Evolutionary conservation across 1,140 invertebrate species (phyloP).

Genomic region (Cherax destructor): DNA sequence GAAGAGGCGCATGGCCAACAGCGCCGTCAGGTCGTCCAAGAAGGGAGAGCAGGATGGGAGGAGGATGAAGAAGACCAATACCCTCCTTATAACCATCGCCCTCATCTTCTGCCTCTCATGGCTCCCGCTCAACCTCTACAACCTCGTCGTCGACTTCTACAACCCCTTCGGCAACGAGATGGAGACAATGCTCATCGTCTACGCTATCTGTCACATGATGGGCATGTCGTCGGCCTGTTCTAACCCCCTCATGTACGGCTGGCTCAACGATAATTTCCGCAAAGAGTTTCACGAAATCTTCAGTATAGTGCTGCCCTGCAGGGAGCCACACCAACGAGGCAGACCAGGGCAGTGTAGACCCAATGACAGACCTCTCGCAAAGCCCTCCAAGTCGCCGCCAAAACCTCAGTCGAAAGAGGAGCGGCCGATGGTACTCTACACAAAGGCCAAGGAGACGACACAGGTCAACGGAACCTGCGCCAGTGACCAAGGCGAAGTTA

Average conservation of each 20-base stretch:
- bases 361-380: neutral
- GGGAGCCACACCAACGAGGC: neutral
- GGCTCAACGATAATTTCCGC: constrained; percentile 80
- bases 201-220: constrained; percentile 78
- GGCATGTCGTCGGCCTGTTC: constrained; percentile 79
- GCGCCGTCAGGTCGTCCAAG: constrained; percentile 74
- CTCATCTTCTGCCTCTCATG: constrained; percentile 79
- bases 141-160: constrained; percentile 77
- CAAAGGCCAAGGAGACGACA: constrained; percentile 21
- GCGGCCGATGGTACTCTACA: constrained; percentile 55
- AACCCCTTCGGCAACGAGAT: constrained; percentile 70
- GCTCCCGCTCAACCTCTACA: constrained; percentile 79
- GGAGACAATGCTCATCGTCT: constrained; percentile 74
- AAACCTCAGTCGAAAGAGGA: neutral
- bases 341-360: neutral
- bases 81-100: constrained; percentile 77
- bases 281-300: constrained; percentile 76
- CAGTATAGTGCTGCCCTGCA: constrained; percentile 32
- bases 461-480: constrained; percentile 23
- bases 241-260: constrained; percentile 80
- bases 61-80: constrained; percentile 76
- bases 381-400: neutral
- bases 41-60: constrained; percentile 49
- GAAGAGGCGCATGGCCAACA: constrained; percentile 79
- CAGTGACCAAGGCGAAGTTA: constrained; percentile 1